Percentiles rank a stretch among this genome's conserved stretches.
Evolutionary conservation across 1,140 invertebrate species (phyloP).

Genomic region (Tachypleus tridentatus): DNA sequence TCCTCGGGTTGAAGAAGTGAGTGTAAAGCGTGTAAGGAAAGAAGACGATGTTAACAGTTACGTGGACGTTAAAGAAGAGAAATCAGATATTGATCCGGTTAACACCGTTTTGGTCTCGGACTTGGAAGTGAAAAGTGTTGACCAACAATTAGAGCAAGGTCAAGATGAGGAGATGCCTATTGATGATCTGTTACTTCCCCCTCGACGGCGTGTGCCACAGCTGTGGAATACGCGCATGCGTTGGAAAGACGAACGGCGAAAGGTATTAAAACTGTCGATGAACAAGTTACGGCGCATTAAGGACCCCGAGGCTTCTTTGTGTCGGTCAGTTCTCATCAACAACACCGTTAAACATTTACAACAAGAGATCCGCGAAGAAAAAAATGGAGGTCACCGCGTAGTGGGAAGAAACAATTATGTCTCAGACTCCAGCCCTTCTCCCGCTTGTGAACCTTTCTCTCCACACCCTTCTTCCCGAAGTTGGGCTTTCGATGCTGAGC

Average conservation of each 20-base stretch:
- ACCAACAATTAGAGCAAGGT: too few species aligned
- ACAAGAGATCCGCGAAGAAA: constrained; percentile 17
- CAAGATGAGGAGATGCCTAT: too few species aligned
- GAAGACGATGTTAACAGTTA: too few species aligned
- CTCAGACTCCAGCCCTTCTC: too few species aligned
- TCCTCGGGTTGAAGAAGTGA: too few species aligned
- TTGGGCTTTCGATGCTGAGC: not conserved
- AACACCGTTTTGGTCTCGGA: too few species aligned
- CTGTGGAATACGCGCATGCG: constrained; percentile 16
- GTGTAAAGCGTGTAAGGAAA: too few species aligned
- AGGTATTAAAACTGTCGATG: constrained; percentile 72
- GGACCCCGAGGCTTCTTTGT: constrained; percentile 69
- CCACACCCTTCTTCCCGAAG: not conserved
- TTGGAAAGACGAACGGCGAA: constrained; percentile 52
- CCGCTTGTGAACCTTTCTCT: too few species aligned
- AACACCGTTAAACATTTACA: constrained; percentile 77
- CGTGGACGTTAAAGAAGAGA: too few species aligned
- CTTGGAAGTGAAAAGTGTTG: too few species aligned
- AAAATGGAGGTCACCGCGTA: not conserved
- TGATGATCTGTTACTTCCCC: not conserved
- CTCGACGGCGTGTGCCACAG: constrained; percentile 9
- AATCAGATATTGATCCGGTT: too few species aligned
- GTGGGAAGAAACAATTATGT: too few species aligned
- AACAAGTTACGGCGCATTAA: constrained; percentile 77
- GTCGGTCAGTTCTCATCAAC: constrained; percentile 79